Conservation (phyloP, 2,888 invertebrate genomes). For the Drosophila merina region DNA sequence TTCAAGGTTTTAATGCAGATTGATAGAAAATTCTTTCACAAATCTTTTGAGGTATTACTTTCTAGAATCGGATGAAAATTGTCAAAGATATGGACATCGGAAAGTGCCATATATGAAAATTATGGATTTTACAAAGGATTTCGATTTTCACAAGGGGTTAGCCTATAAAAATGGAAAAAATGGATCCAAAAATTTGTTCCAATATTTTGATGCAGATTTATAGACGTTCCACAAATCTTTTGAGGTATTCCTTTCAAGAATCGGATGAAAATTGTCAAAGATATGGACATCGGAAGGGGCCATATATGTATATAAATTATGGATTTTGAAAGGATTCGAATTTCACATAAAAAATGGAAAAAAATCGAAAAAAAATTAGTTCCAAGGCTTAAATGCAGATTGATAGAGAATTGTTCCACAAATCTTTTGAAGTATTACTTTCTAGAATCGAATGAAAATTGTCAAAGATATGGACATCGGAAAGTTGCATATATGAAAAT, state of each 20-base stretch:
- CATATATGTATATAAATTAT: no score
- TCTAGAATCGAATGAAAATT: neutral
- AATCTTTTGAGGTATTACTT: neutral
- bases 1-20: neutral
- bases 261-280: no score
- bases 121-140: neutral
- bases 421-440: neutral
- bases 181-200: no score
- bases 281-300: no score
- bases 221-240: no score
- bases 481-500: neutral
- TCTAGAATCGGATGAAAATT: neutral
- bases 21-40: neutral
- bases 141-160: neutral
- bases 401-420: neutral
- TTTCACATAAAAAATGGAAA: no score
- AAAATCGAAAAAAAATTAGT: neutral
- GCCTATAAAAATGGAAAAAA: neutral
- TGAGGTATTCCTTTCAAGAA: no score
- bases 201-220: no score
- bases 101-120: neutral
- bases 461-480: neutral
- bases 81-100: neutral
- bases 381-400: neutral
- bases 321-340: no score